These are phyloP conservation scores for Pygmarrhopalites habei DNA, from an alignment of 1,140 invertebrate species.

Conservation along the genomic window DNA sequence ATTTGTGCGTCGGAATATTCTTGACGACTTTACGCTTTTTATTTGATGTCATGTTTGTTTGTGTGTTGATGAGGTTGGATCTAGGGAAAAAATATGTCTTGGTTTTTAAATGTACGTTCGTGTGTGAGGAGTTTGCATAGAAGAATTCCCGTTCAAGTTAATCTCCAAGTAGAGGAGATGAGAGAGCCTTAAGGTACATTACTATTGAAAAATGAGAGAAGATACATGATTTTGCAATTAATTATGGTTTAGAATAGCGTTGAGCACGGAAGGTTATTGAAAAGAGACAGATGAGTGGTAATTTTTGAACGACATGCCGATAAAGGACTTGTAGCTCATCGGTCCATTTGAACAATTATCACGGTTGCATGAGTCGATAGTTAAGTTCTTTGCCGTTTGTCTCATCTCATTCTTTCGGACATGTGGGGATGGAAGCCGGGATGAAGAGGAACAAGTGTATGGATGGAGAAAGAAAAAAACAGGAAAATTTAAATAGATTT, in stretches of 20 bases:
- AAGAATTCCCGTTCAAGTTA: too few relatives aligned
- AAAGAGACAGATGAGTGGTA: conserved; percentile 6
- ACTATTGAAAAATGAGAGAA: not conserved
- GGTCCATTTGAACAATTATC: conserved; percentile 29
- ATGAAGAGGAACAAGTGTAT: not conserved
- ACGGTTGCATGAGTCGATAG: conserved; percentile 26
- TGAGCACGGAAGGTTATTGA: not conserved
- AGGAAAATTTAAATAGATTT: conserved; percentile 11
- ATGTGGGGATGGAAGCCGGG: too few relatives aligned
- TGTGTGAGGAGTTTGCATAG: too few relatives aligned
- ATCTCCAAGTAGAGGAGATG: too few relatives aligned
- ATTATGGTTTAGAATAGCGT: conserved; percentile 4
- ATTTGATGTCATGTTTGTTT: too few relatives aligned
- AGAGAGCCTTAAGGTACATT: not conserved
- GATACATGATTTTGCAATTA: conserved; percentile 14
- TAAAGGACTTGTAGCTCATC: conserved; percentile 8
- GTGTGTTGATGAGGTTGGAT: too few relatives aligned
- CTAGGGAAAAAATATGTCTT: too few relatives aligned
- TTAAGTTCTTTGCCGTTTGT: conserved; percentile 4
- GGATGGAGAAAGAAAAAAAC: not conserved
- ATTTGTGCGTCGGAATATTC: too few relatives aligned
- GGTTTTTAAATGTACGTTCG: too few relatives aligned
- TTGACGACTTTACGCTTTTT: too few relatives aligned
- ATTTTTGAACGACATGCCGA: conserved; percentile 22
- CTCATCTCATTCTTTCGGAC: too few relatives aligned